Evolutionary conservation across 2,797 vertebrate genomes (phyloP), one percentile per base, ranked within the genome.

Genomic region (Eleutherodactylus coqui): DNA sequence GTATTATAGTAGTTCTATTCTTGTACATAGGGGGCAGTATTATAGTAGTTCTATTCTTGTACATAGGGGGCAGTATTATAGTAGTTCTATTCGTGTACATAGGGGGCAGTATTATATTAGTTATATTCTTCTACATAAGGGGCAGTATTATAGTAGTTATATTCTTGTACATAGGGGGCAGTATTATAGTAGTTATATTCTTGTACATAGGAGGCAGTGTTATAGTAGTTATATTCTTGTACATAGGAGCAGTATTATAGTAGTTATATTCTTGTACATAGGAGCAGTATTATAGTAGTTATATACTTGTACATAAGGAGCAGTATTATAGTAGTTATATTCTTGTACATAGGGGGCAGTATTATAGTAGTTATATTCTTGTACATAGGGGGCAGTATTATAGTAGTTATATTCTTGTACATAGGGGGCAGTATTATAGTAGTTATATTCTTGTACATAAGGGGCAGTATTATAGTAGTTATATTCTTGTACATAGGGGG

Each of bases 1-100:
- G 67, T 70, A 69, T 70, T 70, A 70, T 70, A 70, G 67, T 70
- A 70, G 67, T 70, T 70, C 38, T 41, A 70, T 70, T 70, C 34
- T 70, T 70, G 36, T 62, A 62, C 4, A 62, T 62, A 62, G 58
- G 58, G 5, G 58, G 49, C 27, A 62, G 58, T 62, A 62, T 62
- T 62, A 62, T 62, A 32, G 58, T 32, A 62, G 58, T 62, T 58
- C n/a, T 58, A 58, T 58, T 58, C 24, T 58, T 58, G 55, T 58
- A 58, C 24, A 58, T 58, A 58, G 24, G 53, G 58, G 13, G 58
- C 58, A 62, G 58, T 62, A 62, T 62, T 62, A 62, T 62, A 62
- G 58, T 62, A 62, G 58, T 32, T 62, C 29, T 62, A 62, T 62
- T 62, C 58, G 29, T 62, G 58, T 62, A 62, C 27, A 62, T 62